Evolutionary conservation across 2,113 vertebrate genomes (phyloP).

Genomic region (Oncorhynchus kisutch): DNA sequence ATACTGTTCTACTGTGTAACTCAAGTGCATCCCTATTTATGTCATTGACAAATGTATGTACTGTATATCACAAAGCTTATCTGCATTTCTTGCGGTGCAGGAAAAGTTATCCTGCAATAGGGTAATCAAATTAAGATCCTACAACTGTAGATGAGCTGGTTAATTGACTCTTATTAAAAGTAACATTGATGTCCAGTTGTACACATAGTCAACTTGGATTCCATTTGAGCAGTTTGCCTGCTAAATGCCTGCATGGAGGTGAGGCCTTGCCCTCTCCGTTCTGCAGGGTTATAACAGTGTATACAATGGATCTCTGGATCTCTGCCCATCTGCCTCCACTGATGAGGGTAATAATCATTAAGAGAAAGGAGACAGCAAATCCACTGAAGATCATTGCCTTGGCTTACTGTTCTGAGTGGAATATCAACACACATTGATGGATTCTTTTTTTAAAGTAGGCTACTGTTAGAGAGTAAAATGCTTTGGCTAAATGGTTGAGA

Average conservation of each 20-base stretch:
- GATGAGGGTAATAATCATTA: conserved; percentile 66
- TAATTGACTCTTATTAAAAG: too few species aligned
- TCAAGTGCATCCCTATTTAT: too few species aligned
- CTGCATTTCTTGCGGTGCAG: too few species aligned
- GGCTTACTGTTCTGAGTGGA: conserved; percentile 25
- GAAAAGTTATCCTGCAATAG: too few species aligned
- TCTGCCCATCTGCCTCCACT: conserved; percentile 44
- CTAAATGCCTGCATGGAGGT: conserved; percentile 34
- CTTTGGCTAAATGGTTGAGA: conserved; percentile 2
- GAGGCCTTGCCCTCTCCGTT: conserved; percentile 33
- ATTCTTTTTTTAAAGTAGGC: neutral
- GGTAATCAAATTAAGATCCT: too few species aligned
- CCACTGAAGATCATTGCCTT: conserved; percentile 43
- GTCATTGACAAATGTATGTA: too few species aligned
- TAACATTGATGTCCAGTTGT: too few species aligned
- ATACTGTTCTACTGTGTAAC: too few species aligned
- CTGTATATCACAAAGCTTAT: too few species aligned
- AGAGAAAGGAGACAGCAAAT: conserved; percentile 53
- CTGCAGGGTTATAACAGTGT: conserved; percentile 33
- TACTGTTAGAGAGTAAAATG: neutral
- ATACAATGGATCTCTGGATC: conserved; percentile 58
- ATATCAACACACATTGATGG: conserved; percentile 32
- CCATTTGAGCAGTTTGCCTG: neutral
- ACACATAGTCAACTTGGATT: neutral
- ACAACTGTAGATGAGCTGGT: too few species aligned